Base-by-base conservation (phyloP, 2,888 invertebrate species). In the Callyntrura guangdongensis region DNA sequence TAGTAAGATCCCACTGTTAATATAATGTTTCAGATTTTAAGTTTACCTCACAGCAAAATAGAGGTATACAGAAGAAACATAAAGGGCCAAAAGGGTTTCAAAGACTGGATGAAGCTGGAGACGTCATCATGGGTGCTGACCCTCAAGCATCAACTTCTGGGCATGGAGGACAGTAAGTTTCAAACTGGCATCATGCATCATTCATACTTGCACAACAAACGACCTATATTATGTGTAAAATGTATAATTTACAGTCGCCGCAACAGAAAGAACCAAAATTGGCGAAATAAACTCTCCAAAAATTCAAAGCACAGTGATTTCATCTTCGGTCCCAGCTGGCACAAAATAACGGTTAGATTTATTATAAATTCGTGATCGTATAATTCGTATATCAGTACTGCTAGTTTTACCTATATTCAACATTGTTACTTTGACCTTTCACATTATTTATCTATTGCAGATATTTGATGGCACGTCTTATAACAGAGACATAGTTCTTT, bases 321-420 rank as follows among this genome's bases (percentile, higher is more conserved):
- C 72, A 56, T 88, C 4, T 92, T 91, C 77, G 93, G 93, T 12
- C 93, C 93, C 5, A 86, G 83, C 6, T 93, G 93, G 93, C 93
- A 93, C 74, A 93, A 92, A 92, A 88, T 93, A 9, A 89, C 86
- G 47, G 93, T 93, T 82, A 86, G 91, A 74, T 27, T n/a, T 17
- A 20, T 20, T 20, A 2, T 56, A 3, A 11, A 56, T 64, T 17
- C 12, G 5, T 64, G 5, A 64, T 14, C 6, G 9, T 56, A 22
- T 5, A n/a, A 64, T 22, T 11, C 12, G 2, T 25, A 20, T 12
- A 25, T 8, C 8, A 64, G 64, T 2, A 3, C 20, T 4, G 4
- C n/a, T n/a, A n/a, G n/a, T n/a, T n/a, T 64, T 56, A 9, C 12
- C 5, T 56, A 12, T 11, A 9, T n/a, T 11, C n/a, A 11, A 56